A percentile compares a stretch with the other conserved stretches of the same genome.
phyloP scores from a whole-genome alignment of 53 echinoderm and acorn worm genomes.

The Crossaster papposus region DNA sequence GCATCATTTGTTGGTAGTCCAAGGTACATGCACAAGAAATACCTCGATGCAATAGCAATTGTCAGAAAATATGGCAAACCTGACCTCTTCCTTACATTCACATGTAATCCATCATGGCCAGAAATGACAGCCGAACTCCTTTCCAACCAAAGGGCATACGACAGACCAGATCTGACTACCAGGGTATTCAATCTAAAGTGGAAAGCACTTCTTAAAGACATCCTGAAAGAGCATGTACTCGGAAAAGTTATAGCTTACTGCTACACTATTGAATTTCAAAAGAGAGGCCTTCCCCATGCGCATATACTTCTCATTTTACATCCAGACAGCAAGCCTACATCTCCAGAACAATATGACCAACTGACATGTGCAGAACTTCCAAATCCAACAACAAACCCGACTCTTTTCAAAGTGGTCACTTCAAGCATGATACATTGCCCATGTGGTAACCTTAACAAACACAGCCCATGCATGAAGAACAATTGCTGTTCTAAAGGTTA shows the following conservation, averaged over 20 bases:
- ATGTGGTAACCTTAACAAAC: too few relatives aligned
- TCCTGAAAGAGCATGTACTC: conserved; percentile 24
- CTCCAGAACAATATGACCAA: conserved; percentile 46
- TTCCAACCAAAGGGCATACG: conserved; percentile 34
- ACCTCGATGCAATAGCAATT: conserved; percentile 49
- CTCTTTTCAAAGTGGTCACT: conserved; percentile 30
- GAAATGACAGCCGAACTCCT: conserved; percentile 56
- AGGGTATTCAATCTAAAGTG: conserved; percentile 61
- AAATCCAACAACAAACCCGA: conserved; percentile 8
- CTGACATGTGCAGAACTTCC: conserved; percentile 56
- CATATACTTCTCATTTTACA: conserved; percentile 57
- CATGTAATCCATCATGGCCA: conserved; percentile 66
- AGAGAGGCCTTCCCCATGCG: conserved; percentile 63
- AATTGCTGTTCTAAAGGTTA: too few relatives aligned
- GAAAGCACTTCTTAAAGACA: conserved; percentile 41
- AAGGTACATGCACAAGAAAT: conserved; percentile 66
- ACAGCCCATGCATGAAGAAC: too few relatives aligned
- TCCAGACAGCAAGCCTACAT: conserved; percentile 37
- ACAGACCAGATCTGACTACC: conserved; percentile 53
- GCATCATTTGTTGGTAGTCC: conserved; percentile 53
- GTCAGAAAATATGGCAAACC: conserved; percentile 69
- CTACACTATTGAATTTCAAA: conserved; percentile 59
- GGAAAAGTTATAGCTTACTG: conserved; percentile 52
- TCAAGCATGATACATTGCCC: conserved; percentile 26
- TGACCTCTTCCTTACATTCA: conserved; percentile 65